Percentiles rank a stretch among this genome's conserved stretches.
Conservation (phyloP, 2,888 invertebrate species). For the Exocentrus adspersus region DNA sequence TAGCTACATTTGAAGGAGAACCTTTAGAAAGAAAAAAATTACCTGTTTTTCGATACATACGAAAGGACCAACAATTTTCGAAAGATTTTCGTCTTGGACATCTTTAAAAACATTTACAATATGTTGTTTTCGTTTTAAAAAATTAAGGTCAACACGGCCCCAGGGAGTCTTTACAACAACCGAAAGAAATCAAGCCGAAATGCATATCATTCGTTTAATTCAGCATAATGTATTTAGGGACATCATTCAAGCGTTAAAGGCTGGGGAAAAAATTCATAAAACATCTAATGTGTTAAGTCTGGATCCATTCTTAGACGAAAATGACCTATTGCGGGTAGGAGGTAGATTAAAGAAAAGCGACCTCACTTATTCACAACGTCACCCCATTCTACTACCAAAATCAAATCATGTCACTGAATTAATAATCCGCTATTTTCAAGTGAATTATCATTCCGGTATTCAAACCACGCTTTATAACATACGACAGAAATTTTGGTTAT, state of each 20-base stretch:
- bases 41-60: neutral
- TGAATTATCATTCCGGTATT: conserved; percentile 29
- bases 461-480: conserved; percentile 23
- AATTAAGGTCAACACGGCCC: no score
- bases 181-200: neutral
- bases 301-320: conserved; percentile 25
- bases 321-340: conserved; percentile 26
- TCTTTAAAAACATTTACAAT: no score
- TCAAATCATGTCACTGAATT: conserved; percentile 27
- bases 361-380: conserved; percentile 26
- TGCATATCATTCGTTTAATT: neutral
- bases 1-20: neutral
- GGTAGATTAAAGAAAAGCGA: conserved; percentile 28
- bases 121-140: no score
- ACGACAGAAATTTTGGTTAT: conserved; percentile 7
- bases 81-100: no score
- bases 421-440: conserved; percentile 27
- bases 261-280: neutral
- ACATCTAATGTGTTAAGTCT: conserved; percentile 8
- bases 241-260: neutral
- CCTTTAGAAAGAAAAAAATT: neutral
- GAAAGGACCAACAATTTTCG: neutral
- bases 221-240: no score
- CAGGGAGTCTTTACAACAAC: no score
- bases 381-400: conserved; percentile 31